Evolutionary conservation across 2,888 invertebrate species (phyloP).

Genomic region (Amphipyra berbera): DNA sequence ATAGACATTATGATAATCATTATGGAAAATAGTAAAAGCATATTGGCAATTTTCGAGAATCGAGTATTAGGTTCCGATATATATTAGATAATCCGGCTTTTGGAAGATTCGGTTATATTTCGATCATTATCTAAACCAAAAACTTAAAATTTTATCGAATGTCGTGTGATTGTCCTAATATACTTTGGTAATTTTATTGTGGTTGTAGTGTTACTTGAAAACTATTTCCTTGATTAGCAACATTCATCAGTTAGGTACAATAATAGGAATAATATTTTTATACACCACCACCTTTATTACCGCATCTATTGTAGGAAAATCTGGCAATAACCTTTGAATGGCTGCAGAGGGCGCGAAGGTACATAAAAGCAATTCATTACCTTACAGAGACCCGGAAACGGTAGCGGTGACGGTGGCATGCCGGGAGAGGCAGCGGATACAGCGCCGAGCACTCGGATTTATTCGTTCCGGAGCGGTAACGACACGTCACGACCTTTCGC

Average conservation of each 20-base stretch:
- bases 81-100: too few species aligned
- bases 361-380: slow-evolving; percentile 52
- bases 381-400: slow-evolving; percentile 50
- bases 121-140: too few species aligned
- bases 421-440: slow-evolving; percentile 54
- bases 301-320: background rate
- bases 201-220: too few species aligned
- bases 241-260: too few species aligned
- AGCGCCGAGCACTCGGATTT: slow-evolving; percentile 56
- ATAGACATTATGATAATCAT: slow-evolving; percentile 1
- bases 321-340: slow-evolving; percentile 2
- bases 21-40: background rate
- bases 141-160: too few species aligned
- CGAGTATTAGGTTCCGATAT: too few species aligned
- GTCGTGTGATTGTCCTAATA: too few species aligned
- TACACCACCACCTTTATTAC: background rate
- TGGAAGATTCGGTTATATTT: too few species aligned
- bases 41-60: too few species aligned
- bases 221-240: too few species aligned
- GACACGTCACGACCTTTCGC: slow-evolving; percentile 34
- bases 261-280: too few species aligned
- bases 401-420: slow-evolving; percentile 44
- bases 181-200: too few species aligned
- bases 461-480: slow-evolving; percentile 57
- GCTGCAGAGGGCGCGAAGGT: slow-evolving; percentile 19